Percentiles rank a stretch among this genome's conserved stretches.
Evolutionary conservation across 2,113 vertebrate genomes (phyloP).

Genomic region (Ceyx cyanopectus): DNA sequence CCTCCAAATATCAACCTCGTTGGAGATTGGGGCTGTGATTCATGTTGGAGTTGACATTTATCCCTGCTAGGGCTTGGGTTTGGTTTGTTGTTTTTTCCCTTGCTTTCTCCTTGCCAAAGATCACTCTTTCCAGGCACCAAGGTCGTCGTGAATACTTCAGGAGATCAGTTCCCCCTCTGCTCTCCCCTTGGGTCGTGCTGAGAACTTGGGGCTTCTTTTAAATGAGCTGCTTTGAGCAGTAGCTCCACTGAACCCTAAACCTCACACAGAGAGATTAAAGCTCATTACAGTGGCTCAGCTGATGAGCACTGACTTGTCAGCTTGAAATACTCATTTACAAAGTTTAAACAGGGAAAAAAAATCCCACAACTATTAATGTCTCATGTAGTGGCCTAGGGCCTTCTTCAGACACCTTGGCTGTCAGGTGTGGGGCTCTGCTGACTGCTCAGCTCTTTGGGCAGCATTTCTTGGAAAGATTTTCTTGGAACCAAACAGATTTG

Average conservation of each 20-base stretch:
- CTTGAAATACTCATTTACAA: background rate
- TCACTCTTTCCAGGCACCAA: slow-evolving; percentile 25
- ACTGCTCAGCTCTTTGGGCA: background rate
- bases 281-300: background rate
- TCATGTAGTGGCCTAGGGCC: background rate
- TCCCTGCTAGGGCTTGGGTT: background rate
- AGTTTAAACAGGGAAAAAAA: background rate
- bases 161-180: background rate
- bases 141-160: background rate
- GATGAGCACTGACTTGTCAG: background rate
- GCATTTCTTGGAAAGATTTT: background rate
- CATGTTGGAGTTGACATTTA: slow-evolving; percentile 59
- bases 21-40: slow-evolving; percentile 37
- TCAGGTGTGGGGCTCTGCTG: background rate
- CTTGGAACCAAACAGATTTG: background rate
- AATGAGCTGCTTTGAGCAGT: background rate
- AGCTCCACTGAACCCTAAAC: background rate
- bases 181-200: background rate
- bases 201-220: background rate
- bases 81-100: background rate
- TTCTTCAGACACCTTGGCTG: background rate
- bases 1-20: slow-evolving; percentile 45
- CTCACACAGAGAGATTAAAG: background rate
- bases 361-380: background rate
- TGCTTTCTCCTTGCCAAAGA: slow-evolving; percentile 19